A percentile compares a stretch with the other conserved stretches of the same genome.
Evolutionary conservation across 2,113 vertebrate species (phyloP).

Genomic region (Notothenia coriiceps): DNA sequence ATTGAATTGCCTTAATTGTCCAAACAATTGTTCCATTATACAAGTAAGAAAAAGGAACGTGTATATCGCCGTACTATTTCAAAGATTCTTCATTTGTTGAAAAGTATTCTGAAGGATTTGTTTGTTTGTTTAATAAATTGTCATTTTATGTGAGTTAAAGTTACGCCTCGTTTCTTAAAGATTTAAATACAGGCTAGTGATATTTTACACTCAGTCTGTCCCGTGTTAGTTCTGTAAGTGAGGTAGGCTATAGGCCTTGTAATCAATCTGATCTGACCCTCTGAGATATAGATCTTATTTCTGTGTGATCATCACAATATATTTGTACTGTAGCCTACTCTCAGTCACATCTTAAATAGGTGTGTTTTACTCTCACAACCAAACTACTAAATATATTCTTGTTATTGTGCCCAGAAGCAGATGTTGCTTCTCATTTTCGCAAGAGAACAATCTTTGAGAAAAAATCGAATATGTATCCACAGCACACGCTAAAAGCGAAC

Average conservation of each 20-base stretch:
- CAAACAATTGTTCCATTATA: constrained; percentile 91
- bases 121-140: constrained; percentile 99
- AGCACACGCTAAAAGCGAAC: neutral
- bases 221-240: constrained; percentile 9
- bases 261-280: neutral
- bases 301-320: neutral
- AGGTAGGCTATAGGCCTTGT: neutral
- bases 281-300: neutral
- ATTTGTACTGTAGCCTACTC: constrained; percentile 6
- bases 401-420: neutral
- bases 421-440: neutral
- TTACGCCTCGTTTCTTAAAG: constrained; percentile 89
- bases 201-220: constrained; percentile 40
- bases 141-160: constrained; percentile 93
- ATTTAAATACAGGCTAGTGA: constrained; percentile 34
- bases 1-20: constrained; percentile 91
- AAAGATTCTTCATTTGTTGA: constrained; percentile 90
- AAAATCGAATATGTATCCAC: neutral
- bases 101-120: constrained; percentile 95
- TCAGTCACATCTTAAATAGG: neutral
- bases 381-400: neutral
- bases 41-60: constrained; percentile 88
- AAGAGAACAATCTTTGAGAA: neutral
- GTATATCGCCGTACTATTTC: constrained; percentile 95
- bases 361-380: neutral